phyloP scores from a whole-genome alignment of 2,888 invertebrate species.

The Gryllus longicercus region DNA sequence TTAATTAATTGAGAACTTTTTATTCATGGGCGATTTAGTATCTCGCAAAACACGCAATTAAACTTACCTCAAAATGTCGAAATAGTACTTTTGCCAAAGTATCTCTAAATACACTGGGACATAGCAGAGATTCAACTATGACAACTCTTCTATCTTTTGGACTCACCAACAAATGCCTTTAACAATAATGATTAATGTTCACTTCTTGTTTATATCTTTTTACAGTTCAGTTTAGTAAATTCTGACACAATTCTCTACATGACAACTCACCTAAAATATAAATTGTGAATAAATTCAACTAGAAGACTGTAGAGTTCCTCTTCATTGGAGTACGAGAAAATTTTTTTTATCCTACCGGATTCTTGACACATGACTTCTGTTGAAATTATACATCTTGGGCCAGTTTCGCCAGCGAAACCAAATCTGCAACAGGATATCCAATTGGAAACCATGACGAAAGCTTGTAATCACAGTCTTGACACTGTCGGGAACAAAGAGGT shows the following conservation, averaged over 20 bases:
- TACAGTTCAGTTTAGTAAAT: too few species aligned
- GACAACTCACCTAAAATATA: conserved; percentile 78
- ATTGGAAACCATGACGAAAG: background rate
- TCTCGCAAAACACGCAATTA: background rate
- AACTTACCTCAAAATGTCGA: conserved; percentile 80
- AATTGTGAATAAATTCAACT: conserved; percentile 79
- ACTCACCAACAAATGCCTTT: conserved; percentile 80
- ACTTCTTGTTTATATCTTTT: too few species aligned
- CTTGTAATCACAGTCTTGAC: background rate
- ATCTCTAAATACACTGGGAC: conserved; percentile 76
- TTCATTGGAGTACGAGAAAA: conserved; percentile 61
- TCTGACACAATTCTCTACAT: background rate
- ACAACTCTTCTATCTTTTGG: conserved; percentile 92
- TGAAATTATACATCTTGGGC: conserved; percentile 82
- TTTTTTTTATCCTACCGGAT: conserved; percentile 57
- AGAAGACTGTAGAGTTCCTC: conserved; percentile 79
- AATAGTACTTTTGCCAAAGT: conserved; percentile 89
- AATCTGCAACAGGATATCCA: conserved; percentile 56
- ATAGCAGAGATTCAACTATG: conserved; percentile 84
- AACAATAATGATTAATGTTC: conserved; percentile 38
- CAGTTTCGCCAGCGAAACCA: conserved; percentile 86
- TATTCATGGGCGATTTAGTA: background rate
- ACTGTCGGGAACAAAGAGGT: background rate
- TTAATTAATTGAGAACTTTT: too few species aligned
- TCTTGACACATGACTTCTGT: conserved; percentile 69